Conservation (phyloP, 2,888 invertebrate genomes). For the Ellobium chinense region DNA sequence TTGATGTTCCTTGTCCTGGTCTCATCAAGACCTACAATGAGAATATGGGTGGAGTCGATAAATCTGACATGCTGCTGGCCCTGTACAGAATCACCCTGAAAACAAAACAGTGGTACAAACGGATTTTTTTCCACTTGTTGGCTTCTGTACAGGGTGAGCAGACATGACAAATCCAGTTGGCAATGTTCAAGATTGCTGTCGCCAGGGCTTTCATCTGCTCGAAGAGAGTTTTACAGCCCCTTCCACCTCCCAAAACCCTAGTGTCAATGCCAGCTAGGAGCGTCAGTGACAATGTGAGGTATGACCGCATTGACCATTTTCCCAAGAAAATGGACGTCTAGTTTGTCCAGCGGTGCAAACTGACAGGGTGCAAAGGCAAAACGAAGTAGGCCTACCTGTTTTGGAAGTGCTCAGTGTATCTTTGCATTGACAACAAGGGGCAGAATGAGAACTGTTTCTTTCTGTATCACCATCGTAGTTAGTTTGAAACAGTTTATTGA, state of each 20-base stretch:
- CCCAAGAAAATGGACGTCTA: background rate
- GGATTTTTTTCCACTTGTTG: background rate
- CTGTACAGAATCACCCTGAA: conserved; percentile 13
- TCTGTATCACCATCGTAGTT: conserved; percentile 1
- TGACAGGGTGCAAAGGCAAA: background rate
- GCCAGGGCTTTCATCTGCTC: conserved; percentile 1
- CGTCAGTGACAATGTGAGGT: background rate
- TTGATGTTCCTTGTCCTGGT: background rate
- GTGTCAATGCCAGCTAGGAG: background rate
- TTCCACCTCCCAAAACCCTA: background rate
- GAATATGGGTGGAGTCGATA: conserved; percentile 4
- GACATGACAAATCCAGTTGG: conserved; percentile 14
- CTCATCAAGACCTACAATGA: conserved; percentile 7
- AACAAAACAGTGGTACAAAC: background rate
- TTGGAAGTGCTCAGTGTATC: background rate
- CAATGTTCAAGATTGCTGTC: conserved; percentile 7
- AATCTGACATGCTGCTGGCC: conserved; percentile 11
- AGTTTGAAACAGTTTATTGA: background rate
- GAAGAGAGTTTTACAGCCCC: background rate
- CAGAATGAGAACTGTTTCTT: conserved; percentile 11
- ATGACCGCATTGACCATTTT: conserved; percentile 12
- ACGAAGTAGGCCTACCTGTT: conserved; percentile 7
- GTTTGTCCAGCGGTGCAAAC: background rate
- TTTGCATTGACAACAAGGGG: conserved; percentile 9
- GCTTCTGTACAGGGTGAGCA: conserved; percentile 9